phyloP scores from a whole-genome alignment of 2,797 vertebrate genomes.

The Natrix natrix region DNA sequence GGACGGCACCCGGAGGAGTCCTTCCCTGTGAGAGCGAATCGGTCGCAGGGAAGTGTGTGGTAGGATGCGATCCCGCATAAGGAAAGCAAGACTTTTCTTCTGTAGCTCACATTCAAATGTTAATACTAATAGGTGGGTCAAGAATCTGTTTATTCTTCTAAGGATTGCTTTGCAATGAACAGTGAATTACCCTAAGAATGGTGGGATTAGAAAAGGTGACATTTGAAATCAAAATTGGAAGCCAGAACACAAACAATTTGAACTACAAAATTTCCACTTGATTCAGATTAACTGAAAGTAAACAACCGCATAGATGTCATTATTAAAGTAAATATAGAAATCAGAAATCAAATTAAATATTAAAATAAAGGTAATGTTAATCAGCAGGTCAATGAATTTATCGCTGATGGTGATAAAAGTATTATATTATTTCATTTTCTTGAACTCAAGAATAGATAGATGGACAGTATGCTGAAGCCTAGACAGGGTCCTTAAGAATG shows the following conservation, averaged over 20 bases:
- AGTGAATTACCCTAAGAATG: background rate
- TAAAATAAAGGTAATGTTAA: background rate
- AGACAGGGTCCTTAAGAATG: background rate
- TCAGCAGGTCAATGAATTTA: background rate
- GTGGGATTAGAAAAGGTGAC: background rate
- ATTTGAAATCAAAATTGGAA: background rate
- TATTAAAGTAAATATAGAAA: background rate
- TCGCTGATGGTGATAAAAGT: background rate
- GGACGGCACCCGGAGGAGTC: no score
- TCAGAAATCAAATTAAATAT: background rate
- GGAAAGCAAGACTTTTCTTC: background rate
- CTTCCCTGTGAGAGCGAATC: no score
- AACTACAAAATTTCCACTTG: background rate
- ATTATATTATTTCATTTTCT: background rate
- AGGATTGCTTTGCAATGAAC: background rate
- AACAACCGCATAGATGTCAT: background rate
- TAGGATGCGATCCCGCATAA: no score
- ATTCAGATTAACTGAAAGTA: background rate
- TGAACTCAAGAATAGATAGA: background rate
- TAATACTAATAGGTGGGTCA: background rate
- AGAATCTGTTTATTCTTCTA: background rate
- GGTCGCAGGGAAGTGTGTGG: no score
- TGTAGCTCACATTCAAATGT: background rate
- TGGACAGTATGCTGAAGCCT: background rate
- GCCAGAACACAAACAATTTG: background rate